Evolutionary conservation across 2,888 invertebrate species (phyloP).

Genomic region (Odontothrips loti): DNA sequence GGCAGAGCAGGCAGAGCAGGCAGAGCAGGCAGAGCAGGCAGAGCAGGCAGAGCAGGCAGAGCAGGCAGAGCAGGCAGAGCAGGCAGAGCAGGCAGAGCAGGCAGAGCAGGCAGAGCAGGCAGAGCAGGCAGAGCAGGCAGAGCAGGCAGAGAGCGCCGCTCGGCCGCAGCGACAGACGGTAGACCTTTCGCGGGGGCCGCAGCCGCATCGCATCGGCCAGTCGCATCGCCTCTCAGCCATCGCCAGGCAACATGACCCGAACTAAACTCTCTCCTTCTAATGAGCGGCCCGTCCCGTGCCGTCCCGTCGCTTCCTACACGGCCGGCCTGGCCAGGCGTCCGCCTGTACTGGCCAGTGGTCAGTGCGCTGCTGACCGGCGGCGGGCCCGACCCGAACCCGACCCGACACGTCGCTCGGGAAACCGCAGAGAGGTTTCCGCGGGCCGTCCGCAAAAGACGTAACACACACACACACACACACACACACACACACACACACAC

Average conservation of each 20-base stretch:
- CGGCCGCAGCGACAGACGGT: too few relatives aligned
- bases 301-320: background rate
- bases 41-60: too few relatives aligned
- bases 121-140: too few relatives aligned
- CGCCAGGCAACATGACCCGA: background rate
- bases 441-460: too few relatives aligned
- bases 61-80: background rate
- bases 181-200: too few relatives aligned
- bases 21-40: too few relatives aligned
- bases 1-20: background rate
- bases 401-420: too few relatives aligned
- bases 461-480: background rate
- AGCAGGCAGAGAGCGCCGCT: background rate
- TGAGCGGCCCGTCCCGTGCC: background rate
- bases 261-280: slow-evolving; percentile 18
- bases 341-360: background rate
- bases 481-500: too few relatives aligned
- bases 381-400: background rate
- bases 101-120: too few relatives aligned
- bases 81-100: too few relatives aligned
- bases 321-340: background rate
- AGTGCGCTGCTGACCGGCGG: background rate
- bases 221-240: background rate
- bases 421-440: background rate
- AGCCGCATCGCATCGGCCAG: too few relatives aligned